These are phyloP conservation scores for Chelonus insularis DNA, from an alignment of 1,140 invertebrate genomes.

Conservation along the genomic window DNA sequence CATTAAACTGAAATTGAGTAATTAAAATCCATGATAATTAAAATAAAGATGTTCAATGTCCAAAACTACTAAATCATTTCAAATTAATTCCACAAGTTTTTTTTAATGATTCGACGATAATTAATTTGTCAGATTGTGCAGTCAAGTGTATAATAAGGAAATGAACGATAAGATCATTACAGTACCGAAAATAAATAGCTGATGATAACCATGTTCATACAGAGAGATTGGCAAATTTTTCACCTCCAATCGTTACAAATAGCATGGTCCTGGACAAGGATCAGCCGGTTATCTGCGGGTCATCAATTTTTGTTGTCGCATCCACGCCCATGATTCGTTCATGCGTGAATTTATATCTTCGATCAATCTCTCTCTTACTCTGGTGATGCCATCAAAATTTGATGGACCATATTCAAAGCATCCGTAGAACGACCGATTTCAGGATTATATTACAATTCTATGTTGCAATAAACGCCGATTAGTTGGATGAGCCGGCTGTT, in stretches of 20 bases:
- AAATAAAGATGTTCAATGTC: too few relatives aligned
- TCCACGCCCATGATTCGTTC: slow-evolving; percentile 13
- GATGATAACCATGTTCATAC: background rate
- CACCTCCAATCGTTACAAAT: slow-evolving; percentile 4
- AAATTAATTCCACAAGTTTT: too few relatives aligned
- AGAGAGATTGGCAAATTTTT: slow-evolving; percentile 3
- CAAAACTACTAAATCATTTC: too few relatives aligned
- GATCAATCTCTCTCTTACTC: background rate
- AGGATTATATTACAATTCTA: slow-evolving; percentile 9
- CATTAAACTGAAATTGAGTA: too few relatives aligned
- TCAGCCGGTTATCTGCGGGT: slow-evolving; percentile 16
- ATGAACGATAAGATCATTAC: too few relatives aligned
- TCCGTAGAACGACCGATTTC: background rate
- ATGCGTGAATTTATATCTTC: slow-evolving; percentile 18
- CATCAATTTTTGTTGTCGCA: slow-evolving; percentile 15
- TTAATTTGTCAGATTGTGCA: too few relatives aligned
- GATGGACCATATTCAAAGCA: slow-evolving; percentile 5
- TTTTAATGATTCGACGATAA: too few relatives aligned
- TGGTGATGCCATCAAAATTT: background rate
- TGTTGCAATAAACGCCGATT: background rate
- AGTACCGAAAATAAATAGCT: background rate
- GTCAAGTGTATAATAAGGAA: too few relatives aligned
- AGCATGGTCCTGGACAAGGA: background rate
- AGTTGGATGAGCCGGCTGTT: background rate
- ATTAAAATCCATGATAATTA: too few relatives aligned